Evolutionary conservation across 2,888 invertebrate species (phyloP), one percentile per base, ranked within the genome.

Genomic region (Drosophila mercatorum): DNA sequence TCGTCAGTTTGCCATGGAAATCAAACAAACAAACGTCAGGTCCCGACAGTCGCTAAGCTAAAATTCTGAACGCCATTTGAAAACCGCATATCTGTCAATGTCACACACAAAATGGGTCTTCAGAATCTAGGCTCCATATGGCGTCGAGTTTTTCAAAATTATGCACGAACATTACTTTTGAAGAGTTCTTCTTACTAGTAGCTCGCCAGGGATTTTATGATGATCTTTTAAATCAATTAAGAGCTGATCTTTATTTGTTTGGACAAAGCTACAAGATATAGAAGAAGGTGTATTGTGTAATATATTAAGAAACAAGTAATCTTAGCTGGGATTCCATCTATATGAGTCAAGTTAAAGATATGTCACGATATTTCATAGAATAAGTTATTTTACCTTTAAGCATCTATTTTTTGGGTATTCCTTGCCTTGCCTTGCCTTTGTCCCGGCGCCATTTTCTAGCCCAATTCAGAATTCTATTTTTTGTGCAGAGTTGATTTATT

Each of bases 1-100:
- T 58, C 67, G 61, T 76, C 80, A 80, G 47, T 60, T 65, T 65
- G 67, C 63, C 80, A 76, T 65, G 88, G 65, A 83, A 83, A 83
- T 88, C 78, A 88, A 88, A 88, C 88, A 88, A 86, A 78, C 83
- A 83, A 88, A 83, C 73, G 81, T 73, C 75, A 68, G 51, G 41
- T 40, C 56, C 44, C 46, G 66, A 51, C 57, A 65, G 59, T 31
- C 49, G 56, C 52, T 61, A 52, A 66, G 61, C 55, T 22, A 55
- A 17, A 55, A 55, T 56, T 62, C 36, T 38, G 40, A 57, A 58
- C 22, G 43, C 28, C 53, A n/a, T 41, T 53, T 41, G 14, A 52
- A 51, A 57, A n/a, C 72, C 63, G 63, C 71, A 56, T 56, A 61
- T 69, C 60, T 70, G 41, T 68, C 59, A 73, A 49, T 46, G 57